Evolutionary conservation across 2,888 invertebrate genomes (phyloP), one percentile per base, ranked within the genome.

Genomic region (Philopedon plagiatum): DNA sequence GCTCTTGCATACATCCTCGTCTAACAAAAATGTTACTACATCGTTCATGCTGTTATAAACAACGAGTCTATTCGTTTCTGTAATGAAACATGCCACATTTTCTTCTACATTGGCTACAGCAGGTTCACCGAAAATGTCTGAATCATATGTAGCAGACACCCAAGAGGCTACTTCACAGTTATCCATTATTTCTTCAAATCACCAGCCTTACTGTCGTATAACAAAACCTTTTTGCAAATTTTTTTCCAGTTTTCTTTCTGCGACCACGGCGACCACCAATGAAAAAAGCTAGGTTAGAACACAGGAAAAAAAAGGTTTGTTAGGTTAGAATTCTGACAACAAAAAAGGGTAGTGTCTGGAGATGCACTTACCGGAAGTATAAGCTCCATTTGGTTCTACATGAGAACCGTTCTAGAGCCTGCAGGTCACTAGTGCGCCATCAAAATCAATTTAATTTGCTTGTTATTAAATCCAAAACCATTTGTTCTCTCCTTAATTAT

Each of bases 31-130:
- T 32, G 5, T 41, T 19, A 29, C 21, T 18, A 37, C 23, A 9
- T 56, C 39, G 13, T 41, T 21, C n/a, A n/a, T n/a, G 9, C 32
- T 49, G 26, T 75, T 63, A 21, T 34, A 65, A 8, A 68, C 57
- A 57, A 44, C 56, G 19, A 75, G 8, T 13, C 62, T 56, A 19
- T 51, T 41, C 9, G 18, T 34, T 23, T 66, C 57, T 0, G 71
- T 69, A 9, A 75, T 39, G 13, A 69, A 71, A 65, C 73, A 75
- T 15, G 26, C 65, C 1, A 61, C 34, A 49, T 56, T 41, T 32
- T 71, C 61, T 18, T 54, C 61, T 15, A 71, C 21, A 23, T 44
- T 41, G 15, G 51, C 37, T 54, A 13, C 8, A 13, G 9, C 8
- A 62, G 13, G 11, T 41, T 54, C 29, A 9, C 51, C 51, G 18